Base-by-base conservation (phyloP, 37 sponge, comb jelly and placozoan species). In the Cladorhizidae sp. region DNA sequence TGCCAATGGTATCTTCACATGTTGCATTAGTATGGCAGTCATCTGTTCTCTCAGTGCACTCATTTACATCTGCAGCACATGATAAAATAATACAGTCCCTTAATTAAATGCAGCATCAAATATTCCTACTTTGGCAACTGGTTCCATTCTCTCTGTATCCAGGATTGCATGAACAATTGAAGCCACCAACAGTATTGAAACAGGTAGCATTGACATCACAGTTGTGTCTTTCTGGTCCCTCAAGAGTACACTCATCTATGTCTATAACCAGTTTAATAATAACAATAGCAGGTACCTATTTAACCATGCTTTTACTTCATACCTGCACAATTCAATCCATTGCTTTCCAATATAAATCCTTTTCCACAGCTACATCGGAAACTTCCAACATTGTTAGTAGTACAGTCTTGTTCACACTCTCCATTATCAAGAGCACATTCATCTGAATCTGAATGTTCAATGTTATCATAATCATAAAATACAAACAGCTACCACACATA, bases 1-100 rank as follows among this genome's bases (percentile, higher is more conserved):
- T 87, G 33, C 88, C 88, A 42, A 21, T 38, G 29, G 83, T 81
- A 54, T 87, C 59, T 58, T 49, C 42, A 70, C 88, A 87, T 15
- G 23, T 45, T 23, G 85, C 85, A 41, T 65, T 31, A 5, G 7
- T 32, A 40, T 82, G 38, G 36, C 83, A 82, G 63, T 50, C 63
- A 37, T 63, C 54, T 35, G 6, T 63, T 2, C 25, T 54, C 31
- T 71, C 59, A 2, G 50, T 3, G 72, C 86, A 85, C 64, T 85
- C 86, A 71, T 85, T 35, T 31, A 77, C 78, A 51, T 85, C 86
- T 85, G 57, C 23, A 43, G 42, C 42, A 71, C 71, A 71, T 14
- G 9, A 42, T 22, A 12, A n/a, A 22, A 31, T 36, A 32, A 8
- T 28, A n/a, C 61, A 7, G 6, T 18, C 17, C 6, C 33, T 39